Evolutionary conservation across 2,113 vertebrate species (phyloP).

Genomic region (Hemiprocne comata): DNA sequence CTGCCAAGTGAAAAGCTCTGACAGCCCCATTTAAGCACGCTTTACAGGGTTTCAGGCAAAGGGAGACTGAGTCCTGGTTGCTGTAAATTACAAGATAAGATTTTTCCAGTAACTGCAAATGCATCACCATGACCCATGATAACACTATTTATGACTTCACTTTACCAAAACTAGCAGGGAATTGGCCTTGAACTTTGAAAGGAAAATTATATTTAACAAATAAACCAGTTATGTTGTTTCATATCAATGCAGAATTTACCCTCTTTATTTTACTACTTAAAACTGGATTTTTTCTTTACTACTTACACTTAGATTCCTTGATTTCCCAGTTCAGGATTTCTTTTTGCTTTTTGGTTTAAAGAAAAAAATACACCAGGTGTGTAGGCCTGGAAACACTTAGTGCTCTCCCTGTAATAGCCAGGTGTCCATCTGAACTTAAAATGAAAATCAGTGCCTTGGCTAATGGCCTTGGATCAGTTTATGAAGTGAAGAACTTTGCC

Average conservation of each 20-base stretch:
- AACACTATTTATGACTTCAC: not conserved
- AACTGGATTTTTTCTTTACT: not conserved
- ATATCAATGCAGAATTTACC: not conserved
- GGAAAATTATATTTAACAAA: not conserved
- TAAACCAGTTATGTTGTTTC: not conserved
- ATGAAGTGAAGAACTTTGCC: not conserved
- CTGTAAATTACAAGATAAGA: conserved; percentile 23
- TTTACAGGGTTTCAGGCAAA: conserved; percentile 16
- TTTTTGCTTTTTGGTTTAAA: not conserved
- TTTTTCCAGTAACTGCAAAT: conserved; percentile 21
- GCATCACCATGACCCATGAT: not conserved
- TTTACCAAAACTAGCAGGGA: not conserved
- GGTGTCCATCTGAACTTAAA: not conserved
- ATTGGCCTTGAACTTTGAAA: not conserved
- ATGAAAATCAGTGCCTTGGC: not conserved
- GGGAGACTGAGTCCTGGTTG: not conserved
- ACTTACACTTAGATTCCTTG: not conserved
- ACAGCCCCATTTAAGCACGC: not conserved
- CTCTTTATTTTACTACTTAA: not conserved
- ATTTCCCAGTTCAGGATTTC: not conserved
- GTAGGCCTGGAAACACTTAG: not conserved
- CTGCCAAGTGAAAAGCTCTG: conserved; percentile 15
- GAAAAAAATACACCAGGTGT: not conserved
- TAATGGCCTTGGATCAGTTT: not conserved
- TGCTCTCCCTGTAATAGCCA: not conserved